Base-by-base conservation (phyloP, 2,888 invertebrate genomes). In the Melinopterus prodromus region DNA sequence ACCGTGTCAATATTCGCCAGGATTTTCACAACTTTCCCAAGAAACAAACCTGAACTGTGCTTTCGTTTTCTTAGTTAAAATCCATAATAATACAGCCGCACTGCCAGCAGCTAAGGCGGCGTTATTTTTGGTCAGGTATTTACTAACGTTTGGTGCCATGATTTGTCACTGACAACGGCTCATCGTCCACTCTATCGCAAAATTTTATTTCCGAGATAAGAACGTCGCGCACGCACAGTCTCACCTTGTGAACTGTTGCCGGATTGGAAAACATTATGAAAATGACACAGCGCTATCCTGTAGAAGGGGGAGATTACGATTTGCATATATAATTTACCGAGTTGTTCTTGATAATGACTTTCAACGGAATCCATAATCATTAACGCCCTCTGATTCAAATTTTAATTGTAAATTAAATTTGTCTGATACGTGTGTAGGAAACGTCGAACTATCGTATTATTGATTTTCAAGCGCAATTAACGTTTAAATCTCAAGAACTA, bases 141-240 rank as follows among this genome's bases (percentile, higher is more conserved):
- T 96, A 89, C 96, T 96, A 83, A 95, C 91, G 88, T 92, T 92
- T 84, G 95, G 95, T 85, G 95, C 95, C 95, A 95, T 95, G 69
- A 77, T 69, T 36, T 37, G 74, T 74, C 74, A 53, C 53, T 53
- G 53, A 53, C 53, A 53, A 53, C 53, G 35, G 37, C 74, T 35
- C 74, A 74, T 74, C 74, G 35, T 74, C 37, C 74, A 37, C 16
- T 74, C 14, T 36, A 26, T 26, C 26, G 5, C 71, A 6, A 26
- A 37, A 74, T 53, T 53, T 53, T 53, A 53, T 53, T 53, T 9
- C 53, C 1, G 53, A 53, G 53, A 53, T 53, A 53, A 53, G 53
- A 53, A 53, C 12, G 53, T 12, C 53, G 9, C 53, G 53, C 53
- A 53, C 53, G 7, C 53, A 53, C 2, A 53, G 53, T 53, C 5